Conservation (phyloP, 2,113 vertebrate species). For the Hippocampus barbouri region DNA sequence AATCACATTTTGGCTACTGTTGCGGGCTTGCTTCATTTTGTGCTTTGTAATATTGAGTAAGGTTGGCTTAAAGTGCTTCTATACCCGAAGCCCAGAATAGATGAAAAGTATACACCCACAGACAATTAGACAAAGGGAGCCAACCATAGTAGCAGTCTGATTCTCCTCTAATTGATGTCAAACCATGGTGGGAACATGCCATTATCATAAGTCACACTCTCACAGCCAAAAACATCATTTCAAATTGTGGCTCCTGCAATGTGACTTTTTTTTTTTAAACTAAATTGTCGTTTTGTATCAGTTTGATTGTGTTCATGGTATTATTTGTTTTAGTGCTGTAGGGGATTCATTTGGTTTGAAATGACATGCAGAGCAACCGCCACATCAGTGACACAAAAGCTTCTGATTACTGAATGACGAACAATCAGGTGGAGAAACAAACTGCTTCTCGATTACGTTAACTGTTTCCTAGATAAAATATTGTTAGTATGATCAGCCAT, state of each 20-base stretch:
- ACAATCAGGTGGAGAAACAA: not conserved
- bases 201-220: not conserved
- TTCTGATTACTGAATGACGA: not conserved
- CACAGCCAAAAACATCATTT: not conserved
- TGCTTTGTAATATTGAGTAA: too few species aligned
- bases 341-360: not conserved
- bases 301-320: not conserved
- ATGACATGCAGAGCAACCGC: not conserved
- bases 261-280: not conserved
- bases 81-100: too few species aligned
- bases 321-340: not conserved
- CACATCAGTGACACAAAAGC: not conserved
- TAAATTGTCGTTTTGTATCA: not conserved
- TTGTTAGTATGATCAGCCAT: too few species aligned
- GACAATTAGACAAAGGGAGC: not conserved
- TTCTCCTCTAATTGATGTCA: not conserved
- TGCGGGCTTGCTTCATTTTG: too few species aligned
- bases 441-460: not conserved
- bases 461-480: not conserved
- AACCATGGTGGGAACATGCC: not conserved
- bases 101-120: not conserved
- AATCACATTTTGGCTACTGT: too few species aligned
- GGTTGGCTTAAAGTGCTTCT: too few species aligned
- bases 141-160: not conserved
- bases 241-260: not conserved